Evolutionary conservation across 2,888 invertebrate genomes (phyloP).

Genomic region (Scelioninae gen. 1): DNA sequence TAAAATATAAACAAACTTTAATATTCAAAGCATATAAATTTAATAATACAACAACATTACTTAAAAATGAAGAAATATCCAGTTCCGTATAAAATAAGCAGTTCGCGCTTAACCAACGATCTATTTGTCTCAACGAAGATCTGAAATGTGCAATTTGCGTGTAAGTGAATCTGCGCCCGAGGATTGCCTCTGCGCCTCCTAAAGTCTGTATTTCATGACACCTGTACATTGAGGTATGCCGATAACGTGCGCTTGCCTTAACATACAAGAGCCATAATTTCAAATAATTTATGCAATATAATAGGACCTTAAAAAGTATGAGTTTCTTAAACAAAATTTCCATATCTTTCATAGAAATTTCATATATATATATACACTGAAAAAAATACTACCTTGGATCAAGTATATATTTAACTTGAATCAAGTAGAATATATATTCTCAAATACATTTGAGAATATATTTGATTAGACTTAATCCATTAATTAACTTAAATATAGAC

Average conservation of each 20-base stretch:
- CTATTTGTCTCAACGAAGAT: slow-evolving; percentile 26
- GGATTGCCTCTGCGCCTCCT: slow-evolving; percentile 29
- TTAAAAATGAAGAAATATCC: slow-evolving; percentile 5
- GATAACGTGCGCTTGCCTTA: slow-evolving; percentile 25
- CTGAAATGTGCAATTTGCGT: slow-evolving; percentile 37
- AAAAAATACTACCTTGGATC: too few species aligned
- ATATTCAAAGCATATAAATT: slow-evolving; percentile 12
- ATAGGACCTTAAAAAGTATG: slow-evolving; percentile 1
- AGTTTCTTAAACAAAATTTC: too few species aligned
- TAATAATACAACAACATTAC: not conserved
- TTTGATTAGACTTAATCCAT: too few species aligned
- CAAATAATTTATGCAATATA: slow-evolving; percentile 42
- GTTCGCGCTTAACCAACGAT: slow-evolving; percentile 24
- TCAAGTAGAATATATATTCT: too few species aligned
- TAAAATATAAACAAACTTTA: slow-evolving; percentile 3
- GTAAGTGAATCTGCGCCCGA: slow-evolving; percentile 50
- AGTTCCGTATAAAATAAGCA: slow-evolving; percentile 8
- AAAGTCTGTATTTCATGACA: slow-evolving; percentile 23
- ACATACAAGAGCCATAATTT: slow-evolving; percentile 33
- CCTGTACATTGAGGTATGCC: slow-evolving; percentile 53
- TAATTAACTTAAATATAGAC: too few species aligned
- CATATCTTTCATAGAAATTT: too few species aligned
- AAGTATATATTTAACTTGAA: too few species aligned
- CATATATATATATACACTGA: too few species aligned
- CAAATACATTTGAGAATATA: too few species aligned